Conservation (phyloP, 2,113 vertebrate species). For the Brachyhypopomus gauderio region DNA sequence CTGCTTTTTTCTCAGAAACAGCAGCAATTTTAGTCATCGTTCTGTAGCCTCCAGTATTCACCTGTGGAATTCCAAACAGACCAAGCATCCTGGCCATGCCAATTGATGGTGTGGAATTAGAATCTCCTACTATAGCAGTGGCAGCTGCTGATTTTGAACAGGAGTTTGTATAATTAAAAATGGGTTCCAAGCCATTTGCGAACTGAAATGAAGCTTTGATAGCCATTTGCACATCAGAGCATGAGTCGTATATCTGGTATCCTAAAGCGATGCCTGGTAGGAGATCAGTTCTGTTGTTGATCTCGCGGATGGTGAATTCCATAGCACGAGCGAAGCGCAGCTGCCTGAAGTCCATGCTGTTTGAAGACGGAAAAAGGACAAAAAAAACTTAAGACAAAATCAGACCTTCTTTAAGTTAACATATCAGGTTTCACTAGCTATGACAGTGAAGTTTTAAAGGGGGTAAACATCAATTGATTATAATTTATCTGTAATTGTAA, state of each 20-base stretch:
- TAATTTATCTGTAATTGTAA: not conserved
- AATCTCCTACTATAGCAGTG: not conserved
- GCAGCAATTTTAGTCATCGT: no score
- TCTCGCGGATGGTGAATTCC: slow-evolving; percentile 66
- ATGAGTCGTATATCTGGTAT: slow-evolving; percentile 68
- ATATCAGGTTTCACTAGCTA: no score
- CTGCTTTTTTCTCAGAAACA: no score
- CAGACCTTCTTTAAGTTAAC: not conserved
- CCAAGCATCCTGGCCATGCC: no score
- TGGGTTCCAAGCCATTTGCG: slow-evolving; percentile 27
- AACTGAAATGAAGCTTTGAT: slow-evolving; percentile 50
- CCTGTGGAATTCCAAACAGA: no score
- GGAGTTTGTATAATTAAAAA: not conserved
- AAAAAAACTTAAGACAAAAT: not conserved
- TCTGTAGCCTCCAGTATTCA: no score
- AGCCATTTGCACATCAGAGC: slow-evolving; percentile 63
- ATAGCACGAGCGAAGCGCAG: no score
- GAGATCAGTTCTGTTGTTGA: slow-evolving; percentile 65
- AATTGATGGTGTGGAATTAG: no score
- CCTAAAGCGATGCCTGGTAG: slow-evolving; percentile 60
- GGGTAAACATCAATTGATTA: no score
- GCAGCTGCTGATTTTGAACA: not conserved
- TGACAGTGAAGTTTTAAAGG: no score
- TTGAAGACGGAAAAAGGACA: slow-evolving; percentile 18
- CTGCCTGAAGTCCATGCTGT: no score